A percentile compares a stretch with the other conserved stretches of the same genome.
These are phyloP conservation scores for Agrochola circellaris DNA, from an alignment of 2,888 invertebrate species.

Conservation along the genomic window DNA sequence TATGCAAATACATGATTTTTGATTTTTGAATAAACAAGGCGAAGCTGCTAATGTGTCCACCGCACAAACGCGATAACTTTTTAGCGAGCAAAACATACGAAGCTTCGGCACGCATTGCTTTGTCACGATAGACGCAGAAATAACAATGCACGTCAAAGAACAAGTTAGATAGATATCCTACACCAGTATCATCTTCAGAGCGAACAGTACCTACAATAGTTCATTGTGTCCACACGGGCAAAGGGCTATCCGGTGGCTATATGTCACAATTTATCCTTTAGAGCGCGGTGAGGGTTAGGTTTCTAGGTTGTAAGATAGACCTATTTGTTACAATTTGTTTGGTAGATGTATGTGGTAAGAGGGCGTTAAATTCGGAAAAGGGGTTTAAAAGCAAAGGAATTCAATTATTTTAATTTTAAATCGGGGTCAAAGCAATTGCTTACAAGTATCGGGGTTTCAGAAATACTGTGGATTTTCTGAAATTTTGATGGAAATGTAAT, in stretches of 20 bases:
- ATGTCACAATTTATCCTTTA: conserved; percentile 21
- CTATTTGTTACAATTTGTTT: conserved; percentile 36
- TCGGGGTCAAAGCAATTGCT: too few species aligned
- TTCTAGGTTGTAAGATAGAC: neutral
- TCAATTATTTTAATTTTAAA: too few species aligned
- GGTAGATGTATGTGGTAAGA: neutral
- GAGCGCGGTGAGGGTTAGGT: neutral
- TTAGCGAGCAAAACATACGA: too few species aligned
- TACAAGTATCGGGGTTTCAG: neutral
- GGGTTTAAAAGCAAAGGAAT: neutral
- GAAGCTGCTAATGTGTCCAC: too few species aligned
- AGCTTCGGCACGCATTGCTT: too few species aligned
- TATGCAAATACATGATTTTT: too few species aligned
- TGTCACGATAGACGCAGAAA: too few species aligned
- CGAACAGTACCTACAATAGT: neutral
- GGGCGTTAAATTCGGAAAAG: neutral
- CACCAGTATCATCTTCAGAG: conserved; percentile 3
- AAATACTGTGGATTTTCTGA: too few species aligned
- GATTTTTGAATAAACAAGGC: too few species aligned
- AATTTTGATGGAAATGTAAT: too few species aligned
- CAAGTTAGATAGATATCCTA: neutral
- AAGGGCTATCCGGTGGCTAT: conserved; percentile 19
- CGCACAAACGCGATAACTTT: too few species aligned
- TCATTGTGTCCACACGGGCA: neutral
- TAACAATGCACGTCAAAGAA: neutral